Conservation (phyloP, 2,113 vertebrate species). For the Ptyas mucosa region DNA sequence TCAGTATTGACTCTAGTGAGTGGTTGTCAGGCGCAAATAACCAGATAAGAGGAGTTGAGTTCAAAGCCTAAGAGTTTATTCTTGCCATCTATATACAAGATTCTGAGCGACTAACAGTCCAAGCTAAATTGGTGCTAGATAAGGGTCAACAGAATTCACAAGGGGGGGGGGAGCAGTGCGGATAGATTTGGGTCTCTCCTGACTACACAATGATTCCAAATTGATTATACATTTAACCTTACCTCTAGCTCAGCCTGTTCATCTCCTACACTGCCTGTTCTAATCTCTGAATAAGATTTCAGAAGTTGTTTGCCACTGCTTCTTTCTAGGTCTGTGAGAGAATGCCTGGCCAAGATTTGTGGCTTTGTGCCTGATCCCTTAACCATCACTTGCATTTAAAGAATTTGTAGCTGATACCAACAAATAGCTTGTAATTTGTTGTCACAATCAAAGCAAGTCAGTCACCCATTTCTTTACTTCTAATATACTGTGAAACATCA, state of each 20-base stretch:
- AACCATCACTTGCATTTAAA: not conserved
- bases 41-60: not conserved
- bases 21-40: not conserved
- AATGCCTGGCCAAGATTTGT: not conserved
- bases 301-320: not conserved
- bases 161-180: not conserved
- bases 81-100: not conserved
- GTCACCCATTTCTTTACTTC: not conserved
- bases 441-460: not conserved
- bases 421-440: not conserved
- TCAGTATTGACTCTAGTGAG: not conserved
- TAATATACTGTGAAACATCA: not conserved
- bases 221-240: not conserved
- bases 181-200: not conserved
- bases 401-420: not conserved
- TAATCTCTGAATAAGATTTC: not conserved
- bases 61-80: not conserved
- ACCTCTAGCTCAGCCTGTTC: not conserved
- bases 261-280: not conserved
- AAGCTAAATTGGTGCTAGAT: not conserved
- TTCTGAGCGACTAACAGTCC: not conserved
- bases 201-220: not conserved
- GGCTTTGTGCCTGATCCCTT: not conserved
- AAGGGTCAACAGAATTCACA: not conserved
- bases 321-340: not conserved